Percentiles rank a stretch among this genome's conserved stretches.
phyloP scores from a whole-genome alignment of 2,797 vertebrate genomes.

The Sternarchorhynchus goeldii region DNA sequence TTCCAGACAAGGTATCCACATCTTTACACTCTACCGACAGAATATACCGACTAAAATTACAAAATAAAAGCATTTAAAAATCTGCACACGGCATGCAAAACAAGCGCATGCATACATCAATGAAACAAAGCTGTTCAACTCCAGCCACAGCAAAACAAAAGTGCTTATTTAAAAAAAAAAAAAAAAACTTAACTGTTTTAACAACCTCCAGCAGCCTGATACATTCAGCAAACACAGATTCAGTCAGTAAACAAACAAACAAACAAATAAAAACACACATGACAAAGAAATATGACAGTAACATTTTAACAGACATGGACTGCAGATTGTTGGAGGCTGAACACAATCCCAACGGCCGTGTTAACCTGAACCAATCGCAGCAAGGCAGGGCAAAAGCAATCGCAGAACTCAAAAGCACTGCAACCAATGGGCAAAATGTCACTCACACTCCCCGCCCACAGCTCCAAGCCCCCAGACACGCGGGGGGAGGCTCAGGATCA shows the following conservation, averaged over 20 bases:
- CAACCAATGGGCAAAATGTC: not conserved
- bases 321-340: not conserved
- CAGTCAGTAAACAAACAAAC: not conserved
- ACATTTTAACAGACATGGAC: not conserved
- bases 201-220: not conserved
- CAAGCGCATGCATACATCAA: constrained; percentile 30
- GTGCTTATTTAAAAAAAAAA: constrained; percentile 20
- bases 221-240: not conserved
- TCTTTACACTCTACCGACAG: too few relatives aligned
- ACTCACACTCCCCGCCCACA: not conserved
- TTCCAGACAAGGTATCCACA: not conserved
- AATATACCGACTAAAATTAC: not conserved
- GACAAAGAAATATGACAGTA: too few relatives aligned
- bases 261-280: not conserved
- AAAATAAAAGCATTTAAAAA: not conserved
- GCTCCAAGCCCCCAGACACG: too few relatives aligned
- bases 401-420: too few relatives aligned
- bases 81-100: constrained; percentile 41
- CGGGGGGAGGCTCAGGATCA: not conserved
- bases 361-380: too few relatives aligned
- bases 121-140: not conserved
- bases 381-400: too few relatives aligned
- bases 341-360: too few relatives aligned
- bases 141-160: not conserved
- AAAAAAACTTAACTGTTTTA: not conserved